phyloP scores from a whole-genome alignment of 2,888 invertebrate genomes.

The Antheraea assamensis region DNA sequence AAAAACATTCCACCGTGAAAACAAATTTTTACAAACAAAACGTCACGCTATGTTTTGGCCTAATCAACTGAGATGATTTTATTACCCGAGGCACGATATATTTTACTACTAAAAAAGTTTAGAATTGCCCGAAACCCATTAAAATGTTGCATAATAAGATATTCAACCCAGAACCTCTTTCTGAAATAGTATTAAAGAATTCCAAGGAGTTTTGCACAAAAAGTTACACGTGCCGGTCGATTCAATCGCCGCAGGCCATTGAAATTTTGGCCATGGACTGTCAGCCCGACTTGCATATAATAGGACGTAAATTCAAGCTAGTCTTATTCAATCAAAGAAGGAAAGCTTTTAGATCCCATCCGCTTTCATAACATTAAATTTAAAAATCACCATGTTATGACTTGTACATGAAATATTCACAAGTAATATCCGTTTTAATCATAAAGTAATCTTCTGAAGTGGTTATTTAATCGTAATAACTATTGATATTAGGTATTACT shows the following conservation, averaged over 20 bases:
- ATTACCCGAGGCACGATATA: slow-evolving; percentile 45
- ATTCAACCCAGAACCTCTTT: slow-evolving; percentile 67
- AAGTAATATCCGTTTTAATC: slow-evolving; percentile 49
- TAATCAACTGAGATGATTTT: slow-evolving; percentile 45
- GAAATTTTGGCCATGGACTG: slow-evolving; percentile 73
- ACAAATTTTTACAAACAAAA: slow-evolving; percentile 34
- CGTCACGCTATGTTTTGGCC: slow-evolving; percentile 48
- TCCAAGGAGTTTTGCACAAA: slow-evolving; percentile 76
- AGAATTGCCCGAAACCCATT: slow-evolving; percentile 50
- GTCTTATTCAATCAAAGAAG: slow-evolving; percentile 52
- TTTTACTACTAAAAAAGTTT: slow-evolving; percentile 46
- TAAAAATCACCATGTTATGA: slow-evolving; percentile 25
- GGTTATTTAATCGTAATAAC: not conserved
- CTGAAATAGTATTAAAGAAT: slow-evolving; percentile 64
- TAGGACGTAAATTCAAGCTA: slow-evolving; percentile 65
- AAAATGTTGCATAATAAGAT: slow-evolving; percentile 76
- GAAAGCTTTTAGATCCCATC: slow-evolving; percentile 36
- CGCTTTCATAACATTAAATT: slow-evolving; percentile 29
- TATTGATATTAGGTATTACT: not conserved
- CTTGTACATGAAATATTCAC: slow-evolving; percentile 44
- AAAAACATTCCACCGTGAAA: slow-evolving; percentile 34
- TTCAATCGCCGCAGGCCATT: slow-evolving; percentile 75
- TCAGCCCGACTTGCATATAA: slow-evolving; percentile 68
- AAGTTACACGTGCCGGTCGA: slow-evolving; percentile 77
- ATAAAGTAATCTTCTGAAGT: slow-evolving; percentile 3